A percentile compares a stretch with the other conserved stretches of the same genome.
These are phyloP conservation scores for Platanista minor DNA, from an alignment of 2,113 vertebrate species.

Conservation along the genomic window DNA sequence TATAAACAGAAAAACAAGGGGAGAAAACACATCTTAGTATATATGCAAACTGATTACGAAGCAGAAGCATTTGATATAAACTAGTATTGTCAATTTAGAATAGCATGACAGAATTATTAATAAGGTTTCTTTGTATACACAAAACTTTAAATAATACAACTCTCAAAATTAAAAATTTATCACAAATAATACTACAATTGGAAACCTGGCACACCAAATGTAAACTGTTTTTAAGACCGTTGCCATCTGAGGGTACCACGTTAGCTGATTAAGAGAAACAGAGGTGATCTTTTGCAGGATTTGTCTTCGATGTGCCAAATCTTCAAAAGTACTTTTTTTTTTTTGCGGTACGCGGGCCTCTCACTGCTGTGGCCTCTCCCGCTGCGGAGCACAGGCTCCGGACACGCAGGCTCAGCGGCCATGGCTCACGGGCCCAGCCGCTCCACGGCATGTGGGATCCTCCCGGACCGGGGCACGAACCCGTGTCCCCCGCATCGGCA, in stretches of 20 bases:
- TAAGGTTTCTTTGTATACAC: not conserved
- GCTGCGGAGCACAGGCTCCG: too few species aligned
- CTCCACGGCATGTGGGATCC: too few species aligned
- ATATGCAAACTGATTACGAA: not conserved
- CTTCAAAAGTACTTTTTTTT: not conserved
- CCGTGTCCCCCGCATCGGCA: too few species aligned
- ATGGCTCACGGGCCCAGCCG: too few species aligned
- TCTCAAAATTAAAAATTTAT: not conserved
- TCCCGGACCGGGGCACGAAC: too few species aligned
- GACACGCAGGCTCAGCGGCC: too few species aligned
- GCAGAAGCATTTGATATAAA: not conserved
- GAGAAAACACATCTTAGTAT: not conserved
- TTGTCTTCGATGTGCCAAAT: not conserved
- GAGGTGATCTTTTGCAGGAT: not conserved
- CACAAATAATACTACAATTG: not conserved
- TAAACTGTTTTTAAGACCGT: not conserved
- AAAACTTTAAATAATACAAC: not conserved
- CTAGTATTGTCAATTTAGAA: not conserved
- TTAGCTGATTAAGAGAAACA: not conserved
- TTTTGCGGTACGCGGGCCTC: too few species aligned
- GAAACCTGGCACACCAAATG: not conserved
- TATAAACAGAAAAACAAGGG: not conserved
- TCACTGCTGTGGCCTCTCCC: too few species aligned
- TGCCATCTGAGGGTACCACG: not conserved
- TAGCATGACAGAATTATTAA: not conserved